These are phyloP conservation scores for Hydrozoanthus tunicans DNA, from an alignment of 64 coral and sea anemone species.

Conservation along the genomic window DNA sequence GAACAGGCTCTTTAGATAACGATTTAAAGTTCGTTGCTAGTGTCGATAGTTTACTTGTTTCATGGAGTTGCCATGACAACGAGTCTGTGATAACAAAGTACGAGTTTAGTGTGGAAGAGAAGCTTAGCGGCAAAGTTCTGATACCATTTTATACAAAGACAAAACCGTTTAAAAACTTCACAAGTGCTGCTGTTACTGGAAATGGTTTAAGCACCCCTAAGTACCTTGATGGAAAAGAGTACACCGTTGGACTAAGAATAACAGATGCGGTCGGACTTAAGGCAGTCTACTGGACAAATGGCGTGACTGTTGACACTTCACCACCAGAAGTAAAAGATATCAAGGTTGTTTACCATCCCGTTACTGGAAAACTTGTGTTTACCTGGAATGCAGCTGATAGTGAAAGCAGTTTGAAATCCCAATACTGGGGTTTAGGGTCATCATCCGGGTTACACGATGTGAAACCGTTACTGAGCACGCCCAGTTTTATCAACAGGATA, in stretches of 20 bases:
- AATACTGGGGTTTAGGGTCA: conserved; percentile 79
- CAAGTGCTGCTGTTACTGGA: conserved; percentile 69
- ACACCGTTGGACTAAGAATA: conserved; percentile 76
- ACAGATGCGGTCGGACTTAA: conserved; percentile 68
- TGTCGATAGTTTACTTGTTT: conserved; percentile 61
- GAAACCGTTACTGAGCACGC: conserved; percentile 40
- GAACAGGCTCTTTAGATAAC: conserved; percentile 6
- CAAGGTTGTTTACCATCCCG: conserved; percentile 62
- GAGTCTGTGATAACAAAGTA: conserved; percentile 71
- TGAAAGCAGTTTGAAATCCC: conserved; percentile 62
- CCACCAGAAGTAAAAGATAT: conserved; percentile 79
- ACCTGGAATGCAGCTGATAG: conserved; percentile 61
- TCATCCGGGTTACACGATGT: conserved; percentile 61
- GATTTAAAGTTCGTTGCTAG: conserved; percentile 62
- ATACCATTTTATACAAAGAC: conserved; percentile 76
- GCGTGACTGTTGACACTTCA: conserved; percentile 77
- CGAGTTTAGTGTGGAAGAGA: conserved; percentile 83
- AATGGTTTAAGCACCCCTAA: conserved; percentile 41
- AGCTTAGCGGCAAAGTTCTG: conserved; percentile 30
- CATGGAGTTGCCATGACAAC: conserved; percentile 79
- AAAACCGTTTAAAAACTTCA: conserved; percentile 25
- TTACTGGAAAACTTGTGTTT: conserved; percentile 35
- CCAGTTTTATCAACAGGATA: conserved; percentile 6
- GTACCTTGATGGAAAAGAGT: conserved; percentile 70
- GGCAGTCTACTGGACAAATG: conserved; percentile 83